These are phyloP conservation scores for Aphodius granarius DNA, from an alignment of 2,888 invertebrate species.

Conservation along the genomic window DNA sequence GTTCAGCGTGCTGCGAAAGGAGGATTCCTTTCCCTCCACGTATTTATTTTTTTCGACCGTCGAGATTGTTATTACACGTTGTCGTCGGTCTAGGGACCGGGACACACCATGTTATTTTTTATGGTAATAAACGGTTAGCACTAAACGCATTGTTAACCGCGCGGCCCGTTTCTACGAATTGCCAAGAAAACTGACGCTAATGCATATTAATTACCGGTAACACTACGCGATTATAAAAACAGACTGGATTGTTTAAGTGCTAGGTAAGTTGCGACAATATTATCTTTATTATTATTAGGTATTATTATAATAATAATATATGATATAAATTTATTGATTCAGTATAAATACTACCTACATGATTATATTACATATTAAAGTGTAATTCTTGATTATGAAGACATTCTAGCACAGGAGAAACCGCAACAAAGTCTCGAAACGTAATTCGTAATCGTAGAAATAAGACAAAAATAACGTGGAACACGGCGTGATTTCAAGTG, in stretches of 20 bases:
- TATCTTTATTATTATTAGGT: no score
- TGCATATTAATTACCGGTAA: neutral
- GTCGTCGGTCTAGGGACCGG: neutral
- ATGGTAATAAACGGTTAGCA: neutral
- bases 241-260: neutral
- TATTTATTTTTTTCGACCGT: neutral
- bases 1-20: neutral
- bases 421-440: neutral
- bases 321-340: no score
- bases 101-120: neutral
- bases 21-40: neutral
- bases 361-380: no score
- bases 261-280: neutral
- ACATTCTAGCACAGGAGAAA: neutral
- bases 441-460: neutral
- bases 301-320: no score
- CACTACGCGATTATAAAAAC: neutral
- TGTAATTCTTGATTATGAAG: no score
- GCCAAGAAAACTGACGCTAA: neutral
- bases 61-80: neutral
- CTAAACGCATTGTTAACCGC: neutral
- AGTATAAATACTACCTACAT: no score
- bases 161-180: neutral
- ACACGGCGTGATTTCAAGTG: neutral
- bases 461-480: neutral